Conservation (phyloP, 2,888 invertebrate species). For the Lamproptera curius region DNA sequence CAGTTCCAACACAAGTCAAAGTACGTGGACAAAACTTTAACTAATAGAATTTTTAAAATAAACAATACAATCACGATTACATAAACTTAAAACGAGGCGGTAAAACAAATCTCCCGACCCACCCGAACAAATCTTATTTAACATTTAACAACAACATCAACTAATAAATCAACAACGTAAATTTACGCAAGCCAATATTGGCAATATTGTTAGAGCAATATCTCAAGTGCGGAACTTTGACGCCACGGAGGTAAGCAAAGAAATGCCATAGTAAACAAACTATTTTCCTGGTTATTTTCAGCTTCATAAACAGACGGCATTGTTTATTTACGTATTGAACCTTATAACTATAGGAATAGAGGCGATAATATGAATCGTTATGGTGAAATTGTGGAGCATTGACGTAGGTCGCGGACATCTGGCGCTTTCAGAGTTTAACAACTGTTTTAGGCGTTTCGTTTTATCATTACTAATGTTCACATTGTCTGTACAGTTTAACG, state of each 20-base stretch:
- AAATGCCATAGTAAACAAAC: slow-evolving; percentile 43
- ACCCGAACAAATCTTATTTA: slow-evolving; percentile 18
- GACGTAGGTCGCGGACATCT: slow-evolving; percentile 64
- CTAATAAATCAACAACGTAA: slow-evolving; percentile 15
- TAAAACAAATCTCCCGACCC: too few relatives aligned
- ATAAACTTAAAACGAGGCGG: too few relatives aligned
- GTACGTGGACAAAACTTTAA: too few relatives aligned
- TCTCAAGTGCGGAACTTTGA: slow-evolving; percentile 17
- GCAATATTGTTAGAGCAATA: slow-evolving; percentile 18
- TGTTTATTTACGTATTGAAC: not conserved
- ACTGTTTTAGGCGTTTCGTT: slow-evolving; percentile 18
- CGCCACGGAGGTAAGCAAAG: slow-evolving; percentile 21
- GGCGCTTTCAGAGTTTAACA: slow-evolving; percentile 30
- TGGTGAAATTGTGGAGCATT: slow-evolving; percentile 33
- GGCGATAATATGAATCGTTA: slow-evolving; percentile 28
- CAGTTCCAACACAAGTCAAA: too few relatives aligned
- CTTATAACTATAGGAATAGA: slow-evolving; percentile 6
- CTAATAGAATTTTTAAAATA: too few relatives aligned
- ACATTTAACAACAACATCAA: slow-evolving; percentile 3
- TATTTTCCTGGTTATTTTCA: slow-evolving; percentile 41
- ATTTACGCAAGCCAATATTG: slow-evolving; percentile 18
- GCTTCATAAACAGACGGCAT: slow-evolving; percentile 25
- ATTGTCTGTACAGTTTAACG: slow-evolving; percentile 12
- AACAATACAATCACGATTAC: too few relatives aligned
- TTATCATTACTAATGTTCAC: slow-evolving; percentile 15